Percentiles rank a stretch among this genome's conserved stretches.
These are phyloP conservation scores for Mercenaria mercenaria DNA, from an alignment of 1,140 invertebrate genomes.

Conservation along the genomic window DNA sequence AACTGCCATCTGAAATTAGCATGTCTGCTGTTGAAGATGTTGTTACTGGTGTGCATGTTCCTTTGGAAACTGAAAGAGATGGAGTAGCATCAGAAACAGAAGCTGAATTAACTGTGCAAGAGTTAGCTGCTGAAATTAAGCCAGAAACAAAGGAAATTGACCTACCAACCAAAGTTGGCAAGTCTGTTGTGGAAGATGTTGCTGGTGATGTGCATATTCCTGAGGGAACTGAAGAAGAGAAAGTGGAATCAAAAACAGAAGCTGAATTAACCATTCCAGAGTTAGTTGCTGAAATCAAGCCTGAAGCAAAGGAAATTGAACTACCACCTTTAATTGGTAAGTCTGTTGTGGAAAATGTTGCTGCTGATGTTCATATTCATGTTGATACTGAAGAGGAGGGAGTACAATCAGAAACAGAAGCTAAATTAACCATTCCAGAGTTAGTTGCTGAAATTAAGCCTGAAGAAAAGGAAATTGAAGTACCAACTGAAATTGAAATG, in stretches of 20 bases:
- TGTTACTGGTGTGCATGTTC: neutral
- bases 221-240: constrained; percentile 29
- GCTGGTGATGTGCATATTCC: neutral
- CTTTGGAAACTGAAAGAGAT: constrained; percentile 36
- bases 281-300: constrained; percentile 39
- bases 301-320: constrained; percentile 36
- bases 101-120: constrained; percentile 14
- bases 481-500: constrained; percentile 10
- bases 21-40: constrained; percentile 53
- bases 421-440: neutral
- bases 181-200: constrained; percentile 10
- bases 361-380: neutral
- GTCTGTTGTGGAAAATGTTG: neutral
- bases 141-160: constrained; percentile 29
- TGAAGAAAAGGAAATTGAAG: constrained; percentile 7
- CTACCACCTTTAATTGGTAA: constrained; percentile 28
- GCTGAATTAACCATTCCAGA: constrained; percentile 26
- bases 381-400: too few relatives aligned
- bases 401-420: neutral
- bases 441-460: neutral
- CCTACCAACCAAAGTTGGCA: constrained; percentile 23
- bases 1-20: constrained; percentile 14
- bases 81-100: constrained; percentile 28
- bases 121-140: constrained; percentile 23
- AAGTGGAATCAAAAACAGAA: neutral